phyloP scores from a whole-genome alignment of 1,140 invertebrate species.

The Drosophila quadrilineata region DNA sequence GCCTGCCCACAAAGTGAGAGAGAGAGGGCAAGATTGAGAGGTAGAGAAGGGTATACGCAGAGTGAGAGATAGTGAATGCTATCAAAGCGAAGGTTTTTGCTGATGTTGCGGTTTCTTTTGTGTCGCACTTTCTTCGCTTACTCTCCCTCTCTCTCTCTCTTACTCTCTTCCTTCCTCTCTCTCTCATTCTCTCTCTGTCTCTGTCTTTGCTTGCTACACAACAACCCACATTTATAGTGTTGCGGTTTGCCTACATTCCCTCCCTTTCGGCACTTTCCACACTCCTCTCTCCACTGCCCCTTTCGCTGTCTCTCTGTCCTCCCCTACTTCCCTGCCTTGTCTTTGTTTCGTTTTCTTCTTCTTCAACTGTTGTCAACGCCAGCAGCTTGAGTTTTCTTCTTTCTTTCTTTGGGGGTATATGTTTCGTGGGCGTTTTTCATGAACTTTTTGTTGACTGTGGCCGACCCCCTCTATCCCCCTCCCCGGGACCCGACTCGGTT shows the following conservation, averaged over 20 bases:
- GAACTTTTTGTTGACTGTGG: slow-evolving; percentile 14
- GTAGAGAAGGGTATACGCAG: no score
- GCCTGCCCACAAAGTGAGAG: no score
- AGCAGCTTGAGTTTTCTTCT: slow-evolving; percentile 36
- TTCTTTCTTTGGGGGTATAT: not conserved
- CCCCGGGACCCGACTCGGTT: not conserved
- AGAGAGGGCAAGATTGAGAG: no score
- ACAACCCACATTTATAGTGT: slow-evolving; percentile 76
- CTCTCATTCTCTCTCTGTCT: no score
- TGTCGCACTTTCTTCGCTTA: slow-evolving; percentile 51
- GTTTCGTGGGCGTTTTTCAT: slow-evolving; percentile 25
- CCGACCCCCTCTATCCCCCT: not conserved
- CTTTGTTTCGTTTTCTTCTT: not conserved
- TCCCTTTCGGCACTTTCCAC: not conserved
- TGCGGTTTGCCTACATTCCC: slow-evolving; percentile 46
- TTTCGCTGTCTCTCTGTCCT: not conserved
- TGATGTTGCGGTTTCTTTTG: slow-evolving; percentile 79
- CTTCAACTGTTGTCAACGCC: slow-evolving; percentile 60
- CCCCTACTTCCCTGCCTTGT: not conserved
- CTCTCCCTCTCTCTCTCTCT: no score
- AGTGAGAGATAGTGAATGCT: not conserved
- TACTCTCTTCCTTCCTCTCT: not conserved
- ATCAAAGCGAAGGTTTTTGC: slow-evolving; percentile 40
- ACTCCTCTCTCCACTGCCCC: not conserved
- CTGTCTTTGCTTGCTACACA: slow-evolving; percentile 20